Conservation (phyloP, 1,140 invertebrate genomes). For the Magallana gigas region DNA sequence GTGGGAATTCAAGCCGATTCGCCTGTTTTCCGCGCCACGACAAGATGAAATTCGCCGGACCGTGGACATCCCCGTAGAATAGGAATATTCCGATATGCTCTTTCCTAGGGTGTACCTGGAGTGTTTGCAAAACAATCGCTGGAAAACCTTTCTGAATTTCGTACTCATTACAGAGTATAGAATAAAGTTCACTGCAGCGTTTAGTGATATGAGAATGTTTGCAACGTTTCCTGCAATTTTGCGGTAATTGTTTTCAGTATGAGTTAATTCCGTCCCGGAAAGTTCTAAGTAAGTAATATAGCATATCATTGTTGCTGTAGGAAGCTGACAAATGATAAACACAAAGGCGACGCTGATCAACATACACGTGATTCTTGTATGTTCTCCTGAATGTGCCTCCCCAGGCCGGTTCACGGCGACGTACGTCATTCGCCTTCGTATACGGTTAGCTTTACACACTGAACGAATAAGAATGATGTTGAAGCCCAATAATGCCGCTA, state of each 20-base stretch:
- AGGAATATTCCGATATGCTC: conserved; percentile 11
- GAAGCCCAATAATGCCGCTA: conserved; percentile 50
- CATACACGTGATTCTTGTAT: conserved; percentile 58
- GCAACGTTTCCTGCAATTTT: conserved; percentile 85
- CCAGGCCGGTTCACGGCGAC: conserved; percentile 31
- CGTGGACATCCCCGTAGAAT: neutral
- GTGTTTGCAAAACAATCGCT: conserved; percentile 82
- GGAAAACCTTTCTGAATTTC: conserved; percentile 87
- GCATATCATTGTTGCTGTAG: conserved; percentile 49
- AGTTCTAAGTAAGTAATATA: conserved; percentile 52
- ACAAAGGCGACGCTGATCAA: conserved; percentile 56
- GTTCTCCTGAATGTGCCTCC: conserved; percentile 48
- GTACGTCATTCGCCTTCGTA: conserved; percentile 54
- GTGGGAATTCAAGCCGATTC: neutral
- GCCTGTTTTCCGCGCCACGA: neutral
- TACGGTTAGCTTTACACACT: conserved; percentile 52
- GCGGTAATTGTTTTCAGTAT: conserved; percentile 70
- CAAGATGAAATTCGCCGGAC: neutral
- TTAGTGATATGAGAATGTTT: conserved; percentile 86
- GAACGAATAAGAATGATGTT: conserved; percentile 54
- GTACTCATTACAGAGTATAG: conserved; percentile 88
- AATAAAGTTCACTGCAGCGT: conserved; percentile 87
- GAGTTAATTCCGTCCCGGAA: conserved; percentile 40
- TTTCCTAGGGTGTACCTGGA: neutral
- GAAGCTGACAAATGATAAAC: conserved; percentile 60